Percentiles rank a stretch among this genome's conserved stretches.
Conservation (phyloP, 1,140 invertebrate genomes). For the Oscheius sp. region DNA sequence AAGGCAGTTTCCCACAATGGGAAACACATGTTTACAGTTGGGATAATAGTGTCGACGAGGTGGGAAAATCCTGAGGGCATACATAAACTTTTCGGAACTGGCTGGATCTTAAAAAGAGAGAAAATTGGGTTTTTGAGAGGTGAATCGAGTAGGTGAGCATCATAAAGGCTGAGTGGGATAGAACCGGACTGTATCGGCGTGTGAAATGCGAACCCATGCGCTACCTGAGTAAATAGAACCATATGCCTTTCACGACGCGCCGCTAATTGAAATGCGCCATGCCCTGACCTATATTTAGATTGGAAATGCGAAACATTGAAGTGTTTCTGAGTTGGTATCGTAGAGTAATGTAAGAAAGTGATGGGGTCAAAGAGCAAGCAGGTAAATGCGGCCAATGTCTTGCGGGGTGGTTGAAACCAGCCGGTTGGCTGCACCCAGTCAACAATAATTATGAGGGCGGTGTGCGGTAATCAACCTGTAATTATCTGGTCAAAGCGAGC, state of each 20-base stretch:
- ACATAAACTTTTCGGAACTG: too few relatives aligned
- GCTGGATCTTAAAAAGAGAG: too few relatives aligned
- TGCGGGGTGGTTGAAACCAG: background rate
- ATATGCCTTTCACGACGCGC: background rate
- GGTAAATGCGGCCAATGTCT: background rate
- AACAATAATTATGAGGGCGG: background rate
- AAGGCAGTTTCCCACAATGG: background rate
- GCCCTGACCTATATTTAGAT: background rate
- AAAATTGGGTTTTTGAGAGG: too few relatives aligned
- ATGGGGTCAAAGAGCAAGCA: too few relatives aligned
- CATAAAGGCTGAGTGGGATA: background rate
- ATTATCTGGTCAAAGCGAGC: slow-evolving; percentile 9
- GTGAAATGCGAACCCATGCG: slow-evolving; percentile 9
- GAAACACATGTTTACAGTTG: too few relatives aligned
- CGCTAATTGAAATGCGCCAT: slow-evolving; percentile 9
- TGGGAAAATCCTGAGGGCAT: background rate
- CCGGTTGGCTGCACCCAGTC: background rate
- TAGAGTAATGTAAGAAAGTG: too few relatives aligned
- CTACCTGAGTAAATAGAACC: slow-evolving; percentile 11
- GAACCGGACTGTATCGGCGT: background rate
- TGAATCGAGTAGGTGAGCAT: too few relatives aligned
- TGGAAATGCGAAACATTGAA: slow-evolving; percentile 3
- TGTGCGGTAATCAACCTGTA: slow-evolving; percentile 11
- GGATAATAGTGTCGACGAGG: too few relatives aligned
- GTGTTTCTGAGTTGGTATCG: too few relatives aligned